Conservation (phyloP, 2,888 invertebrate genomes). For the Latrodectus hesperus region DNA sequence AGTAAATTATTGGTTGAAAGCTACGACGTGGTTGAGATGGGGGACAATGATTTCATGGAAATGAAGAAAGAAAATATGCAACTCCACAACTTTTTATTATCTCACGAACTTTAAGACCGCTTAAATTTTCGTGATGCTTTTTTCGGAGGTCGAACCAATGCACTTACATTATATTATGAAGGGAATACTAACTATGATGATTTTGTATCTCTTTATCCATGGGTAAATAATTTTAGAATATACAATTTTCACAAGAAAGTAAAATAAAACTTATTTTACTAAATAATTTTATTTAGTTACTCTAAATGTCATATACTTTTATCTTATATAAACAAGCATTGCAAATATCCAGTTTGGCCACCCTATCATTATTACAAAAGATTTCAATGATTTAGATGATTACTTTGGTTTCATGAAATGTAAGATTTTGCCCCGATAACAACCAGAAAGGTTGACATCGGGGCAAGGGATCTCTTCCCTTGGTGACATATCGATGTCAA, state of each 20-base stretch:
- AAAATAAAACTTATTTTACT: too few species aligned
- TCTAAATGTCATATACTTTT: too few species aligned
- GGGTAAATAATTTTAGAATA: background rate
- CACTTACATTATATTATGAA: background rate
- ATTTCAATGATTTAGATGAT: background rate
- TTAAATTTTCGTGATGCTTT: background rate
- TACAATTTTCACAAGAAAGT: too few species aligned
- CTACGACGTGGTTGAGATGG: constrained; percentile 2
- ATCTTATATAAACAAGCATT: too few species aligned
- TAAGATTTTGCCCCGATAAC: background rate
- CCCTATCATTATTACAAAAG: background rate
- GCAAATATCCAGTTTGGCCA: background rate
- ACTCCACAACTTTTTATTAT: background rate
- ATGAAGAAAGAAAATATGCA: background rate
- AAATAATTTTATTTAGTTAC: too few species aligned
- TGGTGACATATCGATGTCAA: background rate
- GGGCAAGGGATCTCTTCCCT: background rate
- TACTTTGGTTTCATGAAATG: constrained; percentile 17
- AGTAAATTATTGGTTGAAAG: background rate
- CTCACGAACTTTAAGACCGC: background rate
- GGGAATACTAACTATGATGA: background rate
- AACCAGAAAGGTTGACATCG: too few species aligned
- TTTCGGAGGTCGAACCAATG: background rate
- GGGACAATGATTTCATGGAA: background rate
- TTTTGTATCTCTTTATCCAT: background rate